A percentile compares a stretch with the other conserved stretches of the same genome.
Conservation (phyloP, 2,113 vertebrate genomes). For the Neodontobutis hainanensis region DNA sequence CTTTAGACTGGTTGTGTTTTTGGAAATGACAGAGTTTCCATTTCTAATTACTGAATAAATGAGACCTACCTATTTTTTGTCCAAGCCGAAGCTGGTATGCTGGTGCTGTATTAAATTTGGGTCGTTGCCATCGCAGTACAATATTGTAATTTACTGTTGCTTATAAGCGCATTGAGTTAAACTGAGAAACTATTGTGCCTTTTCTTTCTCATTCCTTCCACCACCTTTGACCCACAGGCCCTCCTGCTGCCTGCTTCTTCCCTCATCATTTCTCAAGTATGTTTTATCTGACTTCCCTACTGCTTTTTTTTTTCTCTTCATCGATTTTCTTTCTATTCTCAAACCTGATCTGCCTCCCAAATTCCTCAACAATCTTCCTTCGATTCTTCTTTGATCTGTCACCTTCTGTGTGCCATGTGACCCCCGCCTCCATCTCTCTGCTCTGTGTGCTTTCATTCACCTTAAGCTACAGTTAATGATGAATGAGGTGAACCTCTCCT, state of each 20-base stretch:
- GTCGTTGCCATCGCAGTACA: too few species aligned
- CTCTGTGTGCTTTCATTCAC: conserved; percentile 47
- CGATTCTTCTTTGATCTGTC: conserved; percentile 40
- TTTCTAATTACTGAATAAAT: too few species aligned
- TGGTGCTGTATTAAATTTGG: too few species aligned
- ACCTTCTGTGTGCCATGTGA: conserved; percentile 20
- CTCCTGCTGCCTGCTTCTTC: conserved; percentile 14
- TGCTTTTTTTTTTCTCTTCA: conserved; percentile 9
- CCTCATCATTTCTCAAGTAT: conserved; percentile 2
- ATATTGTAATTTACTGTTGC: too few species aligned
- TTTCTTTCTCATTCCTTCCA: not conserved
- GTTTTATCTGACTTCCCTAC: conserved; percentile 5
- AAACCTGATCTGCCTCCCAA: conserved; percentile 38
- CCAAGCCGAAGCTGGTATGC: too few species aligned
- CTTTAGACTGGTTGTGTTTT: too few species aligned
- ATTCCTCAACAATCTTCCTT: conserved; percentile 40
- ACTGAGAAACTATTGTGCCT: too few species aligned
- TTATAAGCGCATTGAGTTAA: too few species aligned
- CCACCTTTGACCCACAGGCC: not conserved
- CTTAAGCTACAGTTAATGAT: conserved; percentile 67
- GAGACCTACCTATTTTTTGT: too few species aligned
- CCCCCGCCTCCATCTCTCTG: conserved; percentile 25
- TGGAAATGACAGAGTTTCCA: too few species aligned
- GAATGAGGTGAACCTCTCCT: conserved; percentile 51
- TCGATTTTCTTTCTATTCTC: conserved; percentile 12